Evolutionary conservation across 2,113 vertebrate species (phyloP).

Genomic region (Microtus richardsoni): DNA sequence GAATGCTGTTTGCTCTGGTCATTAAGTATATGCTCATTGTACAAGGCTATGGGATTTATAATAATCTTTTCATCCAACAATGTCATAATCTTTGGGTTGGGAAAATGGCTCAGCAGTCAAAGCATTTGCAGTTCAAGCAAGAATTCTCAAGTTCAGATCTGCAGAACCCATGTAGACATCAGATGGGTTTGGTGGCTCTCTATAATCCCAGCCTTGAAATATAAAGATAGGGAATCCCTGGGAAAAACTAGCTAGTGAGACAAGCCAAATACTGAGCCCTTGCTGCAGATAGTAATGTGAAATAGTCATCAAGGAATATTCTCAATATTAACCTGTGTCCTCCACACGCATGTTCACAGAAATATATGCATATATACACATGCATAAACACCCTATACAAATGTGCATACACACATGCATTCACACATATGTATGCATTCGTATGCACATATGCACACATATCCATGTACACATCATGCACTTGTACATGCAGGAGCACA

Average conservation of each 20-base stretch:
- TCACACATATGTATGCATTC: too few relatives aligned
- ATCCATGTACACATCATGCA: not conserved
- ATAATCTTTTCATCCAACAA: not conserved
- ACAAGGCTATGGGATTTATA: not conserved
- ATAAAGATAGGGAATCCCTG: not conserved
- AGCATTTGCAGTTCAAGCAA: not conserved
- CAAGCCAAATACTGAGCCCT: not conserved
- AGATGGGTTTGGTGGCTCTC: not conserved
- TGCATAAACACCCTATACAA: not conserved
- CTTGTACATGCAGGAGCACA: not conserved
- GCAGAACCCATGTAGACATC: not conserved
- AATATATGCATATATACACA: not conserved
- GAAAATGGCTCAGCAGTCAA: too few relatives aligned
- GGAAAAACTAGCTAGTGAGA: not conserved
- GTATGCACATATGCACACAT: not conserved
- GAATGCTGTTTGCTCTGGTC: not conserved
- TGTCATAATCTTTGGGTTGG: not conserved
- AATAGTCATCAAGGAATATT: not conserved
- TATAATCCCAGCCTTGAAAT: not conserved
- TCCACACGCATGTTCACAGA: not conserved
- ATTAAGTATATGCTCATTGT: not conserved
- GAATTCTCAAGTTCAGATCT: not conserved
- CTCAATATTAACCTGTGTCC: not conserved
- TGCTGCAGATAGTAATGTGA: not conserved
- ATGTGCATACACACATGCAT: not conserved